These are phyloP conservation scores for Bombus balteatus DNA, from an alignment of 1,140 invertebrate genomes.

Conservation along the genomic window DNA sequence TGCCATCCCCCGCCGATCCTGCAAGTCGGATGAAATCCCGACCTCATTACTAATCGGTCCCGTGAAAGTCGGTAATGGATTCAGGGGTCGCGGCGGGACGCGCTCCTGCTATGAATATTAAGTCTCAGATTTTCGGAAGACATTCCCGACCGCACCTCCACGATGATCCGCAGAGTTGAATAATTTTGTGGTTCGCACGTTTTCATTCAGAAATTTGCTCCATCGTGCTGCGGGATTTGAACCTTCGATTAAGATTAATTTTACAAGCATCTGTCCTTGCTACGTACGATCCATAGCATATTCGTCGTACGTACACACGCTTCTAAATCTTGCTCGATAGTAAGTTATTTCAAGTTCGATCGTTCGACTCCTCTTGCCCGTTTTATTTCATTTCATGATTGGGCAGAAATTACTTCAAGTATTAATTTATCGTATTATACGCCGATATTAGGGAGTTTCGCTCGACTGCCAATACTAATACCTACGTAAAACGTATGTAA, in stretches of 20 bases:
- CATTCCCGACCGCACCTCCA: slow-evolving; percentile 8
- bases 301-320: no score
- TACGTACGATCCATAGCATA: neutral
- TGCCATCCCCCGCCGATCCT: slow-evolving; percentile 11
- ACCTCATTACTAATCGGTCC: slow-evolving; percentile 60
- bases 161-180: slow-evolving; percentile 1
- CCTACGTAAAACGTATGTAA: neutral
- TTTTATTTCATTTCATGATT: no score
- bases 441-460: neutral
- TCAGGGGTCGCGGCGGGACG: slow-evolving; percentile 52
- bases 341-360: neutral
- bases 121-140: slow-evolving; percentile 55
- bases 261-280: neutral
- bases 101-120: slow-evolving; percentile 64
- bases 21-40: slow-evolving; percentile 50
- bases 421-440: neutral
- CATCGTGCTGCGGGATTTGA: neutral
- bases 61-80: slow-evolving; percentile 65
- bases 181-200: slow-evolving; percentile 45
- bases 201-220: slow-evolving; percentile 1
- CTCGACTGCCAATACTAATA: neutral
- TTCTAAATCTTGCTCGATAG: neutral
- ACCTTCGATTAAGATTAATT: neutral
- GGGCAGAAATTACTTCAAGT: neutral
- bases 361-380: no score